A percentile compares a stretch with the other conserved stretches of the same genome.
These are phyloP conservation scores for Hafferia zeledoni DNA, from an alignment of 2,797 vertebrate genomes.

Conservation along the genomic window DNA sequence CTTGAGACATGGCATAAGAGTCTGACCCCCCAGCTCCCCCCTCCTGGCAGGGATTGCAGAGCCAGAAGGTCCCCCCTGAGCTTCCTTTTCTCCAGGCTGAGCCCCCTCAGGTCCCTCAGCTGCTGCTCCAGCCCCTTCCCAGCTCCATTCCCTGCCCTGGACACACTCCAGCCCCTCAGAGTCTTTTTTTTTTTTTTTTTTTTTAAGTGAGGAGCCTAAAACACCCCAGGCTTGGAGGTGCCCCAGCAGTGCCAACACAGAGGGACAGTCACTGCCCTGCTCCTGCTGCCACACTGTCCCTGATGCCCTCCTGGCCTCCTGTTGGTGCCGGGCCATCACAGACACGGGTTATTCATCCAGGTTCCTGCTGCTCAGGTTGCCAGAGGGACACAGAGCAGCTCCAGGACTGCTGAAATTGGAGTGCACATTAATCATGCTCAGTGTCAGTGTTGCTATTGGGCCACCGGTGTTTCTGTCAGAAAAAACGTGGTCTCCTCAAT, in stretches of 20 bases:
- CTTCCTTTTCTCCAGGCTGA: not conserved
- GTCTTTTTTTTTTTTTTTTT: not conserved
- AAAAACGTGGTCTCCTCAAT: not conserved
- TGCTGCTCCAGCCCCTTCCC: not conserved
- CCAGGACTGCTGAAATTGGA: not conserved
- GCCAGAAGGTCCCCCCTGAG: not conserved
- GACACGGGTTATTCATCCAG: not conserved
- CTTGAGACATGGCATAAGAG: not conserved
- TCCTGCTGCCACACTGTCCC: not conserved
- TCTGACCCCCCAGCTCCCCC: not conserved
- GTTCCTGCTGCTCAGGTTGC: not conserved
- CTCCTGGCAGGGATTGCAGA: not conserved
- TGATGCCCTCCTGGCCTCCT: not conserved
- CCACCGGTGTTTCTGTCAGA: not conserved
- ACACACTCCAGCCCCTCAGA: not conserved
- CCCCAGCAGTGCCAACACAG: not conserved
- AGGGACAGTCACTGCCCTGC: not conserved
- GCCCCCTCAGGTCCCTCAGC: not conserved
- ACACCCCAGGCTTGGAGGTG: not conserved
- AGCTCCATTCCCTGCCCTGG: not conserved
- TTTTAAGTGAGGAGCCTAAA: not conserved
- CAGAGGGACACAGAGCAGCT: not conserved
- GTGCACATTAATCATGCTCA: not conserved
- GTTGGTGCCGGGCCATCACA: not conserved
- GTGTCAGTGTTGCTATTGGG: not conserved